These are phyloP conservation scores for Hemibagrus wyckioides DNA, from an alignment of 2,113 vertebrate species.

Conservation along the genomic window DNA sequence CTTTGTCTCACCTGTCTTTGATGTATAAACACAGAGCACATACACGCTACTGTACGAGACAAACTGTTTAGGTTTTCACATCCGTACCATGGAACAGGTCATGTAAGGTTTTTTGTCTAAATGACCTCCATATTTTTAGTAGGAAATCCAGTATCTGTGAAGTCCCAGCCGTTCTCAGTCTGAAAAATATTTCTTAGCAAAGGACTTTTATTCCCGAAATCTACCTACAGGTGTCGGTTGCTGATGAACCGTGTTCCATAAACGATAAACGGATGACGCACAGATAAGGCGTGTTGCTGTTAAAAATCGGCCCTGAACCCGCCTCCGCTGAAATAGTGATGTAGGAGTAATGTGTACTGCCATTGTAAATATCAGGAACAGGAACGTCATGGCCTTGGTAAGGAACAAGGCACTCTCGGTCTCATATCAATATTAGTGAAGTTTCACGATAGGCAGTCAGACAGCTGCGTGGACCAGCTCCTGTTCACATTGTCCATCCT, in stretches of 20 bases:
- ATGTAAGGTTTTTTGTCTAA: constrained; percentile 38
- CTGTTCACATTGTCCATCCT: constrained; percentile 25
- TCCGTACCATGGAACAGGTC: constrained; percentile 29
- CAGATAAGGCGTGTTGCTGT: not conserved
- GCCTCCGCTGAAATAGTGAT: not conserved
- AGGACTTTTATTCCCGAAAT: not conserved
- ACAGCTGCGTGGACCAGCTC: constrained; percentile 7
- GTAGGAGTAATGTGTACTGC: not conserved
- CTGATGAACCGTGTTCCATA: not conserved
- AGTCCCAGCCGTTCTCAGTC: not conserved
- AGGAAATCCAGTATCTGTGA: not conserved
- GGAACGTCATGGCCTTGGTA: constrained; percentile 19
- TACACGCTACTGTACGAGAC: constrained; percentile 3
- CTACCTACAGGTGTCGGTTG: not conserved
- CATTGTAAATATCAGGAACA: constrained; percentile 11
- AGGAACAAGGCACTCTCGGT: not conserved
- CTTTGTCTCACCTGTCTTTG: constrained; percentile 50
- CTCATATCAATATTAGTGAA: constrained; percentile 24
- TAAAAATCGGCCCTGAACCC: not conserved
- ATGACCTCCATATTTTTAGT: constrained; percentile 8
- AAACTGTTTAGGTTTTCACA: constrained; percentile 44
- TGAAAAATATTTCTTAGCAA: not conserved
- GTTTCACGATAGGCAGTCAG: constrained; percentile 5
- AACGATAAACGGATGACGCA: not conserved
- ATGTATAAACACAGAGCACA: constrained; percentile 28